A percentile compares a stretch with the other conserved stretches of the same genome.
phyloP scores from a whole-genome alignment of 2,888 invertebrate species.

The Drosophila aldrichi region DNA sequence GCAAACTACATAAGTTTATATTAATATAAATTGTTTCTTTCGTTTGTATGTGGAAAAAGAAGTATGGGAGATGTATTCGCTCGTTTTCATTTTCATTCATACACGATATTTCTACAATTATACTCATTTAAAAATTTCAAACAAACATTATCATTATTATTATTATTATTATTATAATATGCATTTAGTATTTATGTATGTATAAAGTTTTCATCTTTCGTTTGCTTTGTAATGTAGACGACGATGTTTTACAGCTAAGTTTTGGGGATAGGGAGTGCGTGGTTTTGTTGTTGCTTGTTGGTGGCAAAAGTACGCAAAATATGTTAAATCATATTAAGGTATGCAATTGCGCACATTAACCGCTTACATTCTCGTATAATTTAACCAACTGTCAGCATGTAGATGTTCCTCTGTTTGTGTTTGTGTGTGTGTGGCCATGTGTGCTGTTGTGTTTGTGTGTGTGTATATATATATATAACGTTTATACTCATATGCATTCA shows the following conservation, averaged over 20 bases:
- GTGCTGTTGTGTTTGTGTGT: conserved; percentile 50
- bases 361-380: conserved; percentile 26
- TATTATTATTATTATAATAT: conserved; percentile 42
- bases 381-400: conserved; percentile 44
- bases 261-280: conserved; percentile 32
- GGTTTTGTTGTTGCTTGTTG: conserved; percentile 32
- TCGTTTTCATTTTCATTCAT: conserved; percentile 68
- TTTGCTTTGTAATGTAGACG: conserved; percentile 56
- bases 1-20: conserved; percentile 49
- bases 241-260: conserved; percentile 69
- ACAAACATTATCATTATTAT: conserved; percentile 65
- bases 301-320: conserved; percentile 67
- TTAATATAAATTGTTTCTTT: conserved; percentile 34
- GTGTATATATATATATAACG: conserved; percentile 72
- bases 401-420: conserved; percentile 52
- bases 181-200: conserved; percentile 51
- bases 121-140: conserved; percentile 77
- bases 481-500: conserved; percentile 77
- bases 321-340: conserved; percentile 77
- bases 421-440: conserved; percentile 50
- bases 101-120: conserved; percentile 73
- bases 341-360: conserved; percentile 65
- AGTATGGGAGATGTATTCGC: conserved; percentile 30
- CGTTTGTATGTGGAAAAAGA: conserved; percentile 26
- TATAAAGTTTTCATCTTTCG: conserved; percentile 64